These are phyloP conservation scores for Chironex yamaguchii DNA, from an alignment of 30 jellyfish, hydroid and myxozoan species.

Conservation along the genomic window DNA sequence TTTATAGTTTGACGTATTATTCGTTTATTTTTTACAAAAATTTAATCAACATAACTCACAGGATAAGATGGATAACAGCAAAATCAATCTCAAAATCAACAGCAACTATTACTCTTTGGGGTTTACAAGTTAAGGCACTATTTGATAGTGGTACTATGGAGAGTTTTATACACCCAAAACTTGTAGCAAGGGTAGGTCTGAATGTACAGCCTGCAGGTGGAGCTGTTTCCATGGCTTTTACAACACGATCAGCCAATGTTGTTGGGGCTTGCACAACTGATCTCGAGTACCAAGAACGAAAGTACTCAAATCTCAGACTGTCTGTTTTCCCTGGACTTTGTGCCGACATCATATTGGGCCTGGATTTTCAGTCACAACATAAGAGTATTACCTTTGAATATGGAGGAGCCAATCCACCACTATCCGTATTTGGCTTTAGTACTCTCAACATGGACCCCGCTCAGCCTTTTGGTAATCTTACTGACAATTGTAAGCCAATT, in stretches of 20 bases:
- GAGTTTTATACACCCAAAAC: slow-evolving; percentile 4
- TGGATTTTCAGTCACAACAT: slow-evolving; percentile 61
- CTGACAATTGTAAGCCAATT: slow-evolving; percentile 51
- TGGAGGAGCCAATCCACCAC: slow-evolving; percentile 46
- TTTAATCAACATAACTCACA: too few species aligned
- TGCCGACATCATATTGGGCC: slow-evolving; percentile 65
- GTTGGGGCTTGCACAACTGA: background rate
- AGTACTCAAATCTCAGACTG: slow-evolving; percentile 4
- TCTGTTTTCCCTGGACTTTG: slow-evolving; percentile 24
- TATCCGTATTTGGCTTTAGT: slow-evolving; percentile 1
- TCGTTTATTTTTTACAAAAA: too few species aligned
- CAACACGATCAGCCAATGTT: background rate
- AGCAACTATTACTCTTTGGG: background rate
- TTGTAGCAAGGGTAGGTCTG: too few species aligned
- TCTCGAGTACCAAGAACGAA: background rate
- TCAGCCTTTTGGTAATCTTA: background rate
- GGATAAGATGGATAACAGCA: too few species aligned
- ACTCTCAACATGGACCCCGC: slow-evolving; percentile 35
- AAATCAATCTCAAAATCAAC: too few species aligned
- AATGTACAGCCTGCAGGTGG: too few species aligned
- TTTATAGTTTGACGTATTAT: too few species aligned
- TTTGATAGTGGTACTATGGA: background rate
- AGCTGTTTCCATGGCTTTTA: slow-evolving; percentile 21
- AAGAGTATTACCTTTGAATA: slow-evolving; percentile 13
- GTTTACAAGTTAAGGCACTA: slow-evolving; percentile 9